Evolutionary conservation across 2,888 invertebrate genomes (phyloP), one percentile per base, ranked within the genome.

Genomic region (Tromatobia lineatoria): DNA sequence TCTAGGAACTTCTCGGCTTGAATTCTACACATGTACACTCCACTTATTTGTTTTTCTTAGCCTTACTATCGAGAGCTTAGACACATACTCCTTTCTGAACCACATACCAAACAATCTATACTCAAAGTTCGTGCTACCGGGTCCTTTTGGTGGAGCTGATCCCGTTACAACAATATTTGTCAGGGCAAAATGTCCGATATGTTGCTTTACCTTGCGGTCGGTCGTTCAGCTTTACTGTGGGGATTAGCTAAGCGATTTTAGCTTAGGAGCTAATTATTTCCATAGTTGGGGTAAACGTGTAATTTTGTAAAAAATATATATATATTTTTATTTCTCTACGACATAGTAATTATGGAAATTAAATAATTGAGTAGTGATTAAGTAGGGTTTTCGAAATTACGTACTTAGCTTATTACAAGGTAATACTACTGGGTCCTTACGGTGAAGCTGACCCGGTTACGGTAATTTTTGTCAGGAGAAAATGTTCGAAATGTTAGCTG

Each of bases 1-100:
- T 47, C 84, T 45, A 66, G 64, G 81, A 78, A 85, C 83, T 76
- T 80, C 77, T 81, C 85, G 74, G 81, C 57, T 67, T 54, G 45
- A 34, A 20, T 29, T 45, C 34, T 52, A 13, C 57, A 23, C 42
- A 29, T 61, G 18, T 59, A 71, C 54, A 82, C 50, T 77, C 70
- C 10, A 54, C 57, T 70, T 76, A 20, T 80, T 75, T 71, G 54
- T 71, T 75, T 64, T 54, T 66, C 57, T 61, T 61, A 34, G 74
- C 61, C 29, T 13, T 20, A 13, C 45, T 74, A 20, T 57, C 59
- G 45, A 10, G 42, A 25, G 73, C 61, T 69, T 61, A 59, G 64
- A 57, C 69, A 69, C 67, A 29, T 71, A 71, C 57, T 50, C 42
- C 67, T 69, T 57, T 73, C 66, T 45, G 50, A 42, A 74, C 66